Conservation (phyloP, 2,113 vertebrate species). For the Megaptera novaeangliae region DNA sequence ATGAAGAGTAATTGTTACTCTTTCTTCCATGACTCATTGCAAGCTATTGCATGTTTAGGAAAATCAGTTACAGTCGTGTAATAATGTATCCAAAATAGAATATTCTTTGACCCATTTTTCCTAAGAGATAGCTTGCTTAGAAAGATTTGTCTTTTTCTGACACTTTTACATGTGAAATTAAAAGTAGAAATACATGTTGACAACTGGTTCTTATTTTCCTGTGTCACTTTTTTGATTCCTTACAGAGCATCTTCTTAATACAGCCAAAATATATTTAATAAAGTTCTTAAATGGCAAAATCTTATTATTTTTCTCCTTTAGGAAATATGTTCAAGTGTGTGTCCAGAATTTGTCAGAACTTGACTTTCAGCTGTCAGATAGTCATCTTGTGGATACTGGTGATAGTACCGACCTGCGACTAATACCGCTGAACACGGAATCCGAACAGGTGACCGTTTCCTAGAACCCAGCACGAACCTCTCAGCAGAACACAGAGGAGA, state of each 20-base stretch:
- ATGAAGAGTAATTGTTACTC: too few species aligned
- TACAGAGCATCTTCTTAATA: background rate
- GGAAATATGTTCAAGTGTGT: constrained; percentile 96
- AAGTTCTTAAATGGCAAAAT: background rate
- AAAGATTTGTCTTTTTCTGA: background rate
- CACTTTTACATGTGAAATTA: background rate
- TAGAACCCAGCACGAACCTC: background rate
- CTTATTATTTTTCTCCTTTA: constrained; percentile 69
- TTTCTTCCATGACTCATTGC: rapidly evolving
- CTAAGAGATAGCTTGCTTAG: background rate
- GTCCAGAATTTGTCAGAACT: constrained; percentile 93
- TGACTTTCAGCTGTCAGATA: constrained; percentile 89
- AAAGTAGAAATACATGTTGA: background rate
- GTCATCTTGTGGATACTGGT: constrained; percentile 81
- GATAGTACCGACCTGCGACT: constrained; percentile 80
- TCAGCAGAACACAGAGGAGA: background rate
- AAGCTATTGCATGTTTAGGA: background rate
- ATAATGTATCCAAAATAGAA: rapidly evolving
- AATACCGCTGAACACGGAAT: constrained; percentile 83
- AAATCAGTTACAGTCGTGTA: rapidly evolving
- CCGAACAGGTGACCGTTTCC: constrained; percentile 84
- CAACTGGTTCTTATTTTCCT: background rate
- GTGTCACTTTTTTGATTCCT: background rate
- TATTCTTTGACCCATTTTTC: background rate
- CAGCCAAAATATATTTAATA: background rate